Percentiles rank a stretch among this genome's conserved stretches.
phyloP scores from a whole-genome alignment of 2,888 invertebrate species.

The Heteromyza rotundicornis region DNA sequence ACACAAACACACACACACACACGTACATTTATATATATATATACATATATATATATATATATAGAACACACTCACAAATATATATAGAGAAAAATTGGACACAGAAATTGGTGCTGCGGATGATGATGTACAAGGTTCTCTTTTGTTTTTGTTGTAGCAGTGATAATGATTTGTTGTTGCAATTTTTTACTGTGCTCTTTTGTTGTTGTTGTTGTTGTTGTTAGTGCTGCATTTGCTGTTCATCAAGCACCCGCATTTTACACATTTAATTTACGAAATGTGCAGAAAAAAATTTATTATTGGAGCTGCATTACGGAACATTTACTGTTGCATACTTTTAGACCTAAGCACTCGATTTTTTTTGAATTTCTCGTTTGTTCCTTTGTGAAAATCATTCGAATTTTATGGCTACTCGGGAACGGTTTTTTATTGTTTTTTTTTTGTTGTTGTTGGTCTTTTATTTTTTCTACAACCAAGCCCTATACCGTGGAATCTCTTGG shows the following conservation, averaged over 20 bases:
- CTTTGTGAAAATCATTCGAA: background rate
- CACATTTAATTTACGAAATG: no score
- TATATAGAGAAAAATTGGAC: conserved; percentile 1
- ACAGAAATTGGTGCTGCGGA: background rate
- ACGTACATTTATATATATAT: background rate
- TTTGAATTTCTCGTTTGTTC: background rate
- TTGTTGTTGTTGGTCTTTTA: conserved; percentile 14
- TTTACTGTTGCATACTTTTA: conserved; percentile 24
- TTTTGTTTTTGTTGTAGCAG: conserved; percentile 2
- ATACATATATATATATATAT: background rate
- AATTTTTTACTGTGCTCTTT: conserved; percentile 3
- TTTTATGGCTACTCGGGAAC: no score
- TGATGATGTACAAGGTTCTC: conserved; percentile 7
- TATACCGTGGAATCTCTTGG: conserved; percentile 31
- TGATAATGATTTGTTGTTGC: conserved; percentile 10
- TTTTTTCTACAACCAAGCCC: conserved; percentile 32
- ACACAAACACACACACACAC: conserved; percentile 6
- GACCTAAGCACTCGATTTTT: background rate
- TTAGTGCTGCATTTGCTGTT: conserved; percentile 9
- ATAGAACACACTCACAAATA: conserved; percentile 23
- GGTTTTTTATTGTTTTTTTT: background rate
- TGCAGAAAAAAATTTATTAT: no score
- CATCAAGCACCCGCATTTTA: background rate
- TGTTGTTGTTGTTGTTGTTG: background rate
- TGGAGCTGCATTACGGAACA: no score